These are phyloP conservation scores for Lithobates sylvaticus DNA, from an alignment of 2,797 vertebrate species.

Conservation along the genomic window DNA sequence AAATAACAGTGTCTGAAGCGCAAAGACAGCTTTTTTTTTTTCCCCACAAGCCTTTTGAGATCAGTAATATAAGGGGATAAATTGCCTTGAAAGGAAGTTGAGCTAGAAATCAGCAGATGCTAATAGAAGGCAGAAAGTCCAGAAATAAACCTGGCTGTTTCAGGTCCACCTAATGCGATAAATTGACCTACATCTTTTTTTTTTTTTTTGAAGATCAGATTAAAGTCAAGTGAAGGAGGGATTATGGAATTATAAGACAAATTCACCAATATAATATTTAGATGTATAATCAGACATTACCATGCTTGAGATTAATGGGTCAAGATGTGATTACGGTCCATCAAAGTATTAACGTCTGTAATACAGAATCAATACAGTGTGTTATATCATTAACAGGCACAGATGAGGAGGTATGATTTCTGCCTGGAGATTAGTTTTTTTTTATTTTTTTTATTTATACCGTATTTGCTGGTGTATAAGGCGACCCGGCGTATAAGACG, in stretches of 20 bases:
- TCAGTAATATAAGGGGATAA: constrained; percentile 39
- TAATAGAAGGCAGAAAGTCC: background rate
- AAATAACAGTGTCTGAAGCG: constrained; percentile 49
- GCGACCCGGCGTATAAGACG: too few relatives aligned
- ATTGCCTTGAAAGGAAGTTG: constrained; percentile 26
- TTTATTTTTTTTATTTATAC: too few relatives aligned
- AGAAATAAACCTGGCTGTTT: constrained; percentile 8
- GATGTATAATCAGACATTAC: constrained; percentile 29
- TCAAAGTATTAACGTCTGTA: constrained; percentile 39
- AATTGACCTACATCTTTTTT: constrained; percentile 33
- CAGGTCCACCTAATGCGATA: constrained; percentile 1
- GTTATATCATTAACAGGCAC: background rate
- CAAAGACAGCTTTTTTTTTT: constrained; percentile 27
- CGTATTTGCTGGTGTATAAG: too few relatives aligned
- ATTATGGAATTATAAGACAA: constrained; percentile 47
- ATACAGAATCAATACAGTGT: constrained; percentile 38
- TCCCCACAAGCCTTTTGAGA: constrained; percentile 17
- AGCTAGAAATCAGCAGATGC: constrained; percentile 23
- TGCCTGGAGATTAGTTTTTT: background rate
- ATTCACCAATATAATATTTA: constrained; percentile 26
- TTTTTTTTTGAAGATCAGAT: constrained; percentile 14
- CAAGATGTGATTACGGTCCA: constrained; percentile 39
- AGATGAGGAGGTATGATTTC: background rate
- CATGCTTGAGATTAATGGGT: constrained; percentile 24
- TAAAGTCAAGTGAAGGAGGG: constrained; percentile 15